Conservation (phyloP, 2,797 vertebrate genomes). For the Austrolebias charrua region DNA sequence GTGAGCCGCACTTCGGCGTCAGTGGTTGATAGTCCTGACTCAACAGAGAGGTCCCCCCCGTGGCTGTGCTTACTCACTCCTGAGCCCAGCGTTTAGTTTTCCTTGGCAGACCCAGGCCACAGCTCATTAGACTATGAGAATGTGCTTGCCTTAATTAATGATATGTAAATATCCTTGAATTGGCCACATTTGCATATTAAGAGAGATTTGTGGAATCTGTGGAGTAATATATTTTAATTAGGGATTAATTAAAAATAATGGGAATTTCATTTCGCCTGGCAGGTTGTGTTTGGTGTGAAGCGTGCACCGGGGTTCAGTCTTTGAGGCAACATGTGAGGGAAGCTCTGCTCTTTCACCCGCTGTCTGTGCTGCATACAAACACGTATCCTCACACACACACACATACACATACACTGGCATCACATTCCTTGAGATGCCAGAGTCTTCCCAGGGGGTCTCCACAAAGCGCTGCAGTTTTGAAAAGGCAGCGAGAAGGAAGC, state of each 20-base stretch:
- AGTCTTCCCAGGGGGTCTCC: constrained; percentile 74
- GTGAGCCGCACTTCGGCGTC: constrained; percentile 51
- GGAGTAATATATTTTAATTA: constrained; percentile 99
- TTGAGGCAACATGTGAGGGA: constrained; percentile 68
- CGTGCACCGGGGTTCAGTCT: constrained; percentile 77
- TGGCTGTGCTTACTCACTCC: constrained; percentile 75
- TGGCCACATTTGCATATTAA: constrained; percentile 99
- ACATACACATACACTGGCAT: constrained; percentile 47
- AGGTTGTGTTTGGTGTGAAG: constrained; percentile 94
- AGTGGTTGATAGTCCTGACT: constrained; percentile 73
- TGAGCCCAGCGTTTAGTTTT: constrained; percentile 75
- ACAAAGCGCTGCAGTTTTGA: constrained; percentile 69
- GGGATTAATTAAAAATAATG: constrained; percentile 99
- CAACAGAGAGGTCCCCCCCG: constrained; percentile 61
- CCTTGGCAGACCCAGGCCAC: constrained; percentile 88
- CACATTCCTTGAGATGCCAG: constrained; percentile 77
- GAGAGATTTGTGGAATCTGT: constrained; percentile 99
- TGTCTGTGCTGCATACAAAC: constrained; percentile 74
- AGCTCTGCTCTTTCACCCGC: constrained; percentile 67
- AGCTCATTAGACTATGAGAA: constrained; percentile 99
- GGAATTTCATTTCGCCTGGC: constrained; percentile 99
- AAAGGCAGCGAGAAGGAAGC: constrained; percentile 54
- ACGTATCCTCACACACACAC: constrained; percentile 35
- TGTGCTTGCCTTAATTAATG: constrained; percentile 99
- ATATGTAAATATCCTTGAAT: constrained; percentile 99